Evolutionary conservation across 2,797 vertebrate species (phyloP).

Genomic region (Pteropus rufus): DNA sequence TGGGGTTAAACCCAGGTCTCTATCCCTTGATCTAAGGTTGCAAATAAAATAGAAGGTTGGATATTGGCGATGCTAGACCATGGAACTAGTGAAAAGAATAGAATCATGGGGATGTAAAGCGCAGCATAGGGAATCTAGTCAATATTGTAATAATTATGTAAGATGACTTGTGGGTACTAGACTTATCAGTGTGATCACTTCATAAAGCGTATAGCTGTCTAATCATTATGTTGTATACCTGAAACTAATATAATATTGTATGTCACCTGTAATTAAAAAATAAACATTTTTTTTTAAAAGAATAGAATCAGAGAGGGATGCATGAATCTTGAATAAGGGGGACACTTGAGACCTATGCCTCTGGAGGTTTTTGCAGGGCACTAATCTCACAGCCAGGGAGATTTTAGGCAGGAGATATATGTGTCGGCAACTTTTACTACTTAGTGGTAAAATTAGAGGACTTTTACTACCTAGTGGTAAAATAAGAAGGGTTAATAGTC

Average conservation of each 20-base stretch:
- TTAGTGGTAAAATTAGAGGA: neutral
- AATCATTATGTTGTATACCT: neutral
- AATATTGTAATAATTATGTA: neutral
- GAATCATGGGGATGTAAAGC: neutral
- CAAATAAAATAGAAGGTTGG: neutral
- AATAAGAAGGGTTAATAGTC: conserved; percentile 46
- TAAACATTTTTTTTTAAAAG: neutral
- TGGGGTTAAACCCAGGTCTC: neutral
- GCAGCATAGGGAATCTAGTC: neutral
- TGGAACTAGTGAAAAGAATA: neutral
- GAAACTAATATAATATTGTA: neutral
- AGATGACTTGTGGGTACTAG: neutral
- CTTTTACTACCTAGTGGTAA: conserved; percentile 17
- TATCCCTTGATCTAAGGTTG: neutral
- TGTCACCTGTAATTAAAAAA: neutral
- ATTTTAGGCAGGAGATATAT: neutral
- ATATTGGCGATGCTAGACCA: neutral
- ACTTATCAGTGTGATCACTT: neutral
- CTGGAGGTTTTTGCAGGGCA: neutral
- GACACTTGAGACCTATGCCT: accelerated
- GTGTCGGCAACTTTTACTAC: conserved; percentile 5
- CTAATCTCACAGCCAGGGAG: accelerated
- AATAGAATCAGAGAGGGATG: neutral
- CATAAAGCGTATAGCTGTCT: neutral
- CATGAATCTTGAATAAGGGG: neutral